Evolutionary conservation across 2,113 vertebrate species (phyloP).

Genomic region (Sturnus vulgaris): DNA sequence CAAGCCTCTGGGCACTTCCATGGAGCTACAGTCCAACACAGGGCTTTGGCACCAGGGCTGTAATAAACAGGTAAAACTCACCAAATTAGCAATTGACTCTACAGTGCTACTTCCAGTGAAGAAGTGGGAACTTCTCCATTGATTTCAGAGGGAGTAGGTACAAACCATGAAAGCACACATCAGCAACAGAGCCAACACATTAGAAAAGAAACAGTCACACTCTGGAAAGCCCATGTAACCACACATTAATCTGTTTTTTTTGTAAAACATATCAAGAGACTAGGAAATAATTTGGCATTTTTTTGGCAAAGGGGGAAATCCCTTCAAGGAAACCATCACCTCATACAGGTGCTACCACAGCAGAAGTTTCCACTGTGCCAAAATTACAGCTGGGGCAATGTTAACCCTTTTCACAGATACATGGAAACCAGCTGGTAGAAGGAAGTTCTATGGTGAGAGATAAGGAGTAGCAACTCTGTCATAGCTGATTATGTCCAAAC

Average conservation of each 20-base stretch:
- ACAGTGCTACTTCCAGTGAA: not conserved
- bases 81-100: not conserved
- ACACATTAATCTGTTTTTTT: not conserved
- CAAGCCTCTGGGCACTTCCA: not conserved
- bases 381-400: not conserved
- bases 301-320: not conserved
- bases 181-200: not conserved
- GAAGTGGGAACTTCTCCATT: not conserved
- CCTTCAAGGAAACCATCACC: not conserved
- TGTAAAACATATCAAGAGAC: not conserved
- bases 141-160: not conserved
- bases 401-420: not conserved
- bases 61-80: not conserved
- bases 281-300: constrained; percentile 18
- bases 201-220: not conserved
- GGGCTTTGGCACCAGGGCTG: not conserved
- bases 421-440: not conserved
- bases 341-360: not conserved
- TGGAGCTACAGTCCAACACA: not conserved
- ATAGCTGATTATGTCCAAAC: not conserved
- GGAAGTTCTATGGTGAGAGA: not conserved
- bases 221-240: constrained; percentile 19
- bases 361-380: not conserved
- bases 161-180: not conserved
- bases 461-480: not conserved